Base-by-base conservation (phyloP, 2,113 vertebrate species). In the Grus americana region DNA sequence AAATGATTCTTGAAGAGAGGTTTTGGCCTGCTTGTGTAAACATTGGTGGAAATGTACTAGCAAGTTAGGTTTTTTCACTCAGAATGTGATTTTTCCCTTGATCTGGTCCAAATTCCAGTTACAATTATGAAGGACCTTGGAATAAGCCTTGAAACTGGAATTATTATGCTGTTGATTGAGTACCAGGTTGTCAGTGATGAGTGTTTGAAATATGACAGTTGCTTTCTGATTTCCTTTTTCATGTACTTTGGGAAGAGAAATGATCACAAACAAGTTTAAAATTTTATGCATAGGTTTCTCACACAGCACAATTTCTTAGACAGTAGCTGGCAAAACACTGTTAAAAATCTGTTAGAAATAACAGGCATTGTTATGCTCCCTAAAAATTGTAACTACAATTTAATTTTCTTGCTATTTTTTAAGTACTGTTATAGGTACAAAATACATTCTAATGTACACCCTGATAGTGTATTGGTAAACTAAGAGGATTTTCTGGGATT, bases 311-410 rank as follows among this genome's bases (percentile, higher is more conserved):
- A 62, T 52, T 76, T 79, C 40, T 88, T 65, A 29, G 83, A 52
- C 1, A n/a, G 46, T 78, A 11, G 5, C 20, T 52, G 2, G 8
- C 9, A 38, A 75, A 86, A 82, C 30, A 38, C 4, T 46, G 36
- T 38, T 44, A 62, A 81, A 86, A 63, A 59, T 63, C 12, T n/a
- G 11, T 50, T 73, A n/a, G 34, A 38, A 74, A 88, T 62, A 38
- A 1, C 6, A 83, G 32, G 3, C 11, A 22, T 30, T 50, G 1
- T 40, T 61, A 49, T 46, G 1, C 4, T 55, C 9, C 12, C 7
- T 79, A 61, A 55, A 34, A 83, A 71, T 9, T 91, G 11, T 5
- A 74, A 38, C 7, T n/a, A 3, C 46, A 9, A 55, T 14, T 34
- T 38, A 20, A 16, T 65, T 30, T 49, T 55, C 18, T 24, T 47